Evolutionary conservation across 2,888 invertebrate genomes (phyloP), one percentile per base, ranked within the genome.

Genomic region (Pammene aurita): DNA sequence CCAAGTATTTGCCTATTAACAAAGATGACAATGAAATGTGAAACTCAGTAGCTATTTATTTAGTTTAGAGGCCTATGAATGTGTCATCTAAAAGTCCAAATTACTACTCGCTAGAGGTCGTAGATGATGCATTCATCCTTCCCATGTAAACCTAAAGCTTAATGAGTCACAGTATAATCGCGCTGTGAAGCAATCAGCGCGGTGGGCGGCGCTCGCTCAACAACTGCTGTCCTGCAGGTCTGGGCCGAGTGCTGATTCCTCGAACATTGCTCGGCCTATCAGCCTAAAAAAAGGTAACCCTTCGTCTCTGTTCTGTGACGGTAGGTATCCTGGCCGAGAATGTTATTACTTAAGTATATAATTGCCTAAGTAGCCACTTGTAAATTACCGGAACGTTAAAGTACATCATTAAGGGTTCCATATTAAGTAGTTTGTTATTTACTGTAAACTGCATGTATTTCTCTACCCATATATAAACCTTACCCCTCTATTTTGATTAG

Each of bases 91-190:
- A 64, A 61, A 61, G 60, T 54, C 46, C 46, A 58, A 67, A 55
- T 67, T 46, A 38, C 54, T 18, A 52, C 57, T 57, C 35, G 16
- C 44, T 54, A 44, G 58, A 64, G 63, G 60, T 54, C 64, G 26
- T 55, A 46, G 57, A 58, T 65, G 54, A 69, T 69, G 65, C 65
- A 69, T 55, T 11, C 65, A 65, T 48, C 65, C 69, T 69, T 69
- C 60, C 48, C 48, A 26, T 54, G 38, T 11, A 41, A 64, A 50
- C 41, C 46, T 34, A 50, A 60, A 64, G 58, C 58, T 60, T 26
- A 65, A 65, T 72, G 72, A 60, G 62, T 70, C 70, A 72, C 54
- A 52, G 44, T 52, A 54, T 42, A 62, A 61, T 35, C 63, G 35
- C 38, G 48, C 55, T 54, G 58, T 69, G 69, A 50, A 66, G 64